A percentile compares a stretch with the other conserved stretches of the same genome.
These are phyloP conservation scores for Ephialtes manifestator DNA, from an alignment of 2,888 invertebrate genomes.

Conservation along the genomic window DNA sequence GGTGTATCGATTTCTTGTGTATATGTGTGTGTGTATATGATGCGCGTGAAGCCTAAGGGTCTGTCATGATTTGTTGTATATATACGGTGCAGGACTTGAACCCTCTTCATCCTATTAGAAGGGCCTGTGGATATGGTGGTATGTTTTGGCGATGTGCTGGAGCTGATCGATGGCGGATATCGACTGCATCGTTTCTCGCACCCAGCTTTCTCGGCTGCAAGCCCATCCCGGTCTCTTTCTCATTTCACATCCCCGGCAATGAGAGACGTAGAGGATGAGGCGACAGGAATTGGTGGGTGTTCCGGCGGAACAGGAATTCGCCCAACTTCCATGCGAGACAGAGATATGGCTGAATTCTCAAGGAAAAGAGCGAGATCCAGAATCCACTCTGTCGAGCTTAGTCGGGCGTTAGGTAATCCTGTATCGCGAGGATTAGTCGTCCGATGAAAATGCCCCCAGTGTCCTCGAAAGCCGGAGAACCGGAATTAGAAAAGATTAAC, in stretches of 20 bases:
- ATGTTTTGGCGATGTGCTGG: slow-evolving; percentile 28
- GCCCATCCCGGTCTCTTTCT: slow-evolving; percentile 37
- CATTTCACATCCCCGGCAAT: slow-evolving; percentile 32
- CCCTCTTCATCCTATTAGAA: slow-evolving; percentile 11
- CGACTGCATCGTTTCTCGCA: slow-evolving; percentile 35
- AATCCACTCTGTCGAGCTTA: slow-evolving; percentile 35
- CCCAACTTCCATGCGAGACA: slow-evolving; percentile 32
- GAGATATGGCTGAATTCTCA: neutral
- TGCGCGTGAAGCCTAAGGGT: neutral
- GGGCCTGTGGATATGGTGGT: neutral
- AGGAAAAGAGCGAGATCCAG: slow-evolving; percentile 22
- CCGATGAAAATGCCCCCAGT: slow-evolving; percentile 9
- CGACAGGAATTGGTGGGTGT: slow-evolving; percentile 28
- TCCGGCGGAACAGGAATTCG: slow-evolving; percentile 41
- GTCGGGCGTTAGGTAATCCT: slow-evolving; percentile 41
- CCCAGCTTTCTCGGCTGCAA: slow-evolving; percentile 7
- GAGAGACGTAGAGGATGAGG: neutral
- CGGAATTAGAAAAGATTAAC: slow-evolving; percentile 24
- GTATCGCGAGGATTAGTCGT: slow-evolving; percentile 34
- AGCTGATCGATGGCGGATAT: slow-evolving; percentile 43
- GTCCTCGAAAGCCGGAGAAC: neutral
- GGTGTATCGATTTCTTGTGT: neutral
- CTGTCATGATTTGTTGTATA: neutral
- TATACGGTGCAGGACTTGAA: neutral
- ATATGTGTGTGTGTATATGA: neutral